phyloP scores from a whole-genome alignment of 1,140 invertebrate species.

The Pogonognathellus flavescens region DNA sequence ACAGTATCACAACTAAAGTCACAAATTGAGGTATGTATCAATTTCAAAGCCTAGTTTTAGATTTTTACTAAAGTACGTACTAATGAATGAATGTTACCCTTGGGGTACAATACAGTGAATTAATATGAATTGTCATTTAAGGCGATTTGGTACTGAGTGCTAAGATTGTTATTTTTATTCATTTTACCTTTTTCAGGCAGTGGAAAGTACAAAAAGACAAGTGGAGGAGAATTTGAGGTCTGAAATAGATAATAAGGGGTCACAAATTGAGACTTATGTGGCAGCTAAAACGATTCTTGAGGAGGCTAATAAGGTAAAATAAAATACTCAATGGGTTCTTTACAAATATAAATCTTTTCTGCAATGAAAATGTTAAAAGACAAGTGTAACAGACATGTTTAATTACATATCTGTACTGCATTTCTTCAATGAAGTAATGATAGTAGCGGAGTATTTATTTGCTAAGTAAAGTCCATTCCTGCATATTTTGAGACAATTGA shows the following conservation, averaged over 20 bases:
- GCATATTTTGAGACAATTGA: too few species aligned
- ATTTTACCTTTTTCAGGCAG: constrained; percentile 46
- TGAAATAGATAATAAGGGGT: constrained; percentile 30
- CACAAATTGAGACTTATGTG: constrained; percentile 33
- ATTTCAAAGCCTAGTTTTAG: too few species aligned
- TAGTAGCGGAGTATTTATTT: too few species aligned
- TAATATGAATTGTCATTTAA: neutral
- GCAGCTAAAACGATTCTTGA: constrained; percentile 42
- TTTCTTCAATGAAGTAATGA: too few species aligned
- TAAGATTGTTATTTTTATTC: neutral
- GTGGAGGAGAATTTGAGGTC: constrained; percentile 43
- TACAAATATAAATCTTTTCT: too few species aligned
- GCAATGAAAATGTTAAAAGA: too few species aligned
- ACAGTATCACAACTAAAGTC: constrained; percentile 52
- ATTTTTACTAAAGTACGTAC: too few species aligned
- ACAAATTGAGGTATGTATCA: constrained; percentile 61
- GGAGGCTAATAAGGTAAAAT: constrained; percentile 44
- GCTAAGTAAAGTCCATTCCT: too few species aligned
- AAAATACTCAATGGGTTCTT: neutral
- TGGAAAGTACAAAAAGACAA: constrained; percentile 58
- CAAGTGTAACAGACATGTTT: too few species aligned
- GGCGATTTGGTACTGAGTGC: neutral
- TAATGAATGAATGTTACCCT: too few species aligned
- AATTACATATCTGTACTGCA: too few species aligned
- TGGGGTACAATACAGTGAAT: too few species aligned